Evolutionary conservation across 1,140 invertebrate genomes (phyloP).

Genomic region (Eulimnadia texana): DNA sequence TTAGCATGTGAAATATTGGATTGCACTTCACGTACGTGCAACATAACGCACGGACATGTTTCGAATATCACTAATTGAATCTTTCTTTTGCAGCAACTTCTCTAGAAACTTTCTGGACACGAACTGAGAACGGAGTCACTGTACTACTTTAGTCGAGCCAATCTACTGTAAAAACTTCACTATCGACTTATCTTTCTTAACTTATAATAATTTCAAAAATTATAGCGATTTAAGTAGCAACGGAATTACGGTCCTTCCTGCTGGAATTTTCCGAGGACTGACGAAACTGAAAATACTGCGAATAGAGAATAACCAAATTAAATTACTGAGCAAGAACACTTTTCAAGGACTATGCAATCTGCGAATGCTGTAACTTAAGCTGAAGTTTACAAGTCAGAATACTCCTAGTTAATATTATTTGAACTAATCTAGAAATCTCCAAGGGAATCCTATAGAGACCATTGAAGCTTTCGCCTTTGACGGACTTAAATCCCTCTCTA

Average conservation of each 20-base stretch:
- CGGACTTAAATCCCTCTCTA: not conserved
- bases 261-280: constrained; percentile 25
- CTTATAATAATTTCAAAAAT: not conserved
- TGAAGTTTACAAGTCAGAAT: not conserved
- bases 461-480: not conserved
- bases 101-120: constrained; percentile 24
- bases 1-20: too few relatives aligned
- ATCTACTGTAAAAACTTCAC: constrained; percentile 26
- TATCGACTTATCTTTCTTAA: not conserved
- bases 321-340: constrained; percentile 21
- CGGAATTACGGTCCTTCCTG: constrained; percentile 22
- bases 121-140: constrained; percentile 23
- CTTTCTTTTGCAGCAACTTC: constrained; percentile 23
- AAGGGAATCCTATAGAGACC: not conserved
- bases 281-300: constrained; percentile 28
- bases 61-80: not conserved
- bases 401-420: not conserved
- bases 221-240: constrained; percentile 27
- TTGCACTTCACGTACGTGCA: too few relatives aligned
- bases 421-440: not conserved
- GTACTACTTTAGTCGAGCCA: constrained; percentile 22
- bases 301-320: constrained; percentile 27
- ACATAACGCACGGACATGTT: too few relatives aligned
- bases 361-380: constrained; percentile 5
- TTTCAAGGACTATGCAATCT: constrained; percentile 12